Base-by-base conservation (phyloP, 2,888 invertebrate species). In the Drosophila aldrichi region DNA sequence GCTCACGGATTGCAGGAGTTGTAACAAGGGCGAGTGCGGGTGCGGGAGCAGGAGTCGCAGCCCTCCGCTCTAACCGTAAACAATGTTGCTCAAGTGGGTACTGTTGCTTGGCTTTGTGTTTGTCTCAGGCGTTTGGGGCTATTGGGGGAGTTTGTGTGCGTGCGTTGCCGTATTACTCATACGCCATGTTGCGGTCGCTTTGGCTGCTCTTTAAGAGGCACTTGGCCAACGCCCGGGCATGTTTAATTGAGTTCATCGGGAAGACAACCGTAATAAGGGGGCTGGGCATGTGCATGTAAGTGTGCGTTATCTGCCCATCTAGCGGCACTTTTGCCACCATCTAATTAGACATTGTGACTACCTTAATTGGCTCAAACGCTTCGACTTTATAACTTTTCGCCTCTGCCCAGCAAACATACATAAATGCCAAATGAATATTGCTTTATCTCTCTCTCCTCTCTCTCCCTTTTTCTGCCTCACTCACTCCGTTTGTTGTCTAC, bases 341-440 rank as follows among this genome's bases (percentile, higher is more conserved):
- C 78, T 90, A 90, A 90, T 91, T 91, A 90, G 82, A 77, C 77
- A 55, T 71, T 81, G 88, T 63, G 88, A 85, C 66, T 71, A 77
- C 79, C 77, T 82, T 86, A 88, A 86, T 90, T 90, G 88, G 77
- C 62, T 58, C 71, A 64, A 70, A 62, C 67, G 58, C 73, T 75
- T 59, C 80, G 78, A 87, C 84, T 86, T 86, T 82, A 79, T 89
- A 77, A 79, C 77, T 81, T 82, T 77, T 71, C 51, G 18, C 9
- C 44, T 29, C 52, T 22, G 12, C 54, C 14, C 60, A n/a, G n/a
- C n/a, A n/a, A n/a, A n/a, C n/a, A 16, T 43, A 77, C 83, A 86
- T 81, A 74, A 73, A 72, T 72, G 70, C 65, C 60, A 62, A 83
- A 76, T 86, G 79, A 86, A 67, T 61, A 70, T 83, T 43, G 64